Conservation (phyloP, 2,797 vertebrate species). For the Cirrhinus mrigala region DNA sequence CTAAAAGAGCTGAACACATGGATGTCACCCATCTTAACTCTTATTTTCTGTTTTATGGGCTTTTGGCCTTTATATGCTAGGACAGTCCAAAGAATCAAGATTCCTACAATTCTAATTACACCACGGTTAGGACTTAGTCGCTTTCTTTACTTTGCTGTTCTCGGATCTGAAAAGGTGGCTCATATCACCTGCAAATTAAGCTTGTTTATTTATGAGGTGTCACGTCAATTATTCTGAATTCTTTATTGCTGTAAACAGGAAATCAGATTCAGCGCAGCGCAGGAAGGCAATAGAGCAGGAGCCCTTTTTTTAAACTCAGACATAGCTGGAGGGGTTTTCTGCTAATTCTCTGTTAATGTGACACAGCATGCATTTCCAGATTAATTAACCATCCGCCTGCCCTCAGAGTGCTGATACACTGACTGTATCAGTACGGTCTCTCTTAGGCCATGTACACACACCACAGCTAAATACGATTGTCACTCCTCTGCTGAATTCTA, state of each 20-base stretch:
- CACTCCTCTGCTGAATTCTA: neutral
- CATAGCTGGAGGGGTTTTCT: slow-evolving; percentile 54
- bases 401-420: slow-evolving; percentile 56
- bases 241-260: slow-evolving; percentile 26
- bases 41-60: neutral
- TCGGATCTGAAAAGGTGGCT: slow-evolving; percentile 5
- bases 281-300: slow-evolving; percentile 5
- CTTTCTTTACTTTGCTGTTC: slow-evolving; percentile 3
- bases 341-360: slow-evolving; percentile 64
- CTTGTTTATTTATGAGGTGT: slow-evolving; percentile 20
- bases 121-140: neutral
- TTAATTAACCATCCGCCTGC: slow-evolving; percentile 59
- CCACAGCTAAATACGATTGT: slow-evolving; percentile 11
- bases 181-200: slow-evolving; percentile 35
- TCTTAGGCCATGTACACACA: slow-evolving; percentile 16
- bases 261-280: slow-evolving; percentile 13
- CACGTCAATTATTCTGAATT: neutral
- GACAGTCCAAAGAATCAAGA: neutral
- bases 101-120: neutral
- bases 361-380: slow-evolving; percentile 58
- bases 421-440: slow-evolving; percentile 31
- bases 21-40: neutral
- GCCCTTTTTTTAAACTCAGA: slow-evolving; percentile 23
- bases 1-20: slow-evolving; percentile 23
- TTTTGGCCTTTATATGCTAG: neutral